Percentiles rank a stretch among this genome's conserved stretches.
Evolutionary conservation across 2,888 invertebrate genomes (phyloP).

Genomic region (Augochlorella aurata): DNA sequence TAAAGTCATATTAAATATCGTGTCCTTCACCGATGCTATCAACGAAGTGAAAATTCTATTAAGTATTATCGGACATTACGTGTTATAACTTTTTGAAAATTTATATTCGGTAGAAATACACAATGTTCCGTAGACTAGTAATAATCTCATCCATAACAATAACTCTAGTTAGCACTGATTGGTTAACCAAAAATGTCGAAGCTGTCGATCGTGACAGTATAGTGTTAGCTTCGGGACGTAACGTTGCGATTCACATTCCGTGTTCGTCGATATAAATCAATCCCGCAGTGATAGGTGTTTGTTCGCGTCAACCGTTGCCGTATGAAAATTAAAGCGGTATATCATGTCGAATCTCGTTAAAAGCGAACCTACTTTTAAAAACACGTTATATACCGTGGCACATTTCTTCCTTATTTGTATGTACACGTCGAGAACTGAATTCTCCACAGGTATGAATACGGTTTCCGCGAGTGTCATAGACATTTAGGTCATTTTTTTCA

Average conservation of each 20-base stretch:
- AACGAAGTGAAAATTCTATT: not conserved
- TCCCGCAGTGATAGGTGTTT: conserved; percentile 63
- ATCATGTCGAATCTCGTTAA: conserved; percentile 69
- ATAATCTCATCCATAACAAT: not conserved
- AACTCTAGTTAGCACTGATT: conserved; percentile 16
- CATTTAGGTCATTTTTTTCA: conserved; percentile 35
- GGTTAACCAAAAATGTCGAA: conserved; percentile 9
- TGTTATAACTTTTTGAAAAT: no score
- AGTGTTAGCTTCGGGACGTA: not conserved
- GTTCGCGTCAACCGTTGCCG: conserved; percentile 64
- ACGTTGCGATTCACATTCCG: conserved; percentile 4
- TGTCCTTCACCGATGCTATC: not conserved
- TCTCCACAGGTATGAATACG: conserved; percentile 23
- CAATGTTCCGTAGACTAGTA: not conserved
- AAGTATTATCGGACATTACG: not conserved
- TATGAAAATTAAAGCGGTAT: conserved; percentile 79
- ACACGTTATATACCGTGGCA: conserved; percentile 60
- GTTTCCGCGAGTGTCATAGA: not conserved
- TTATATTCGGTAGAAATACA: not conserved
- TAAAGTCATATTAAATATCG: not conserved
- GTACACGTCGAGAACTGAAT: conserved; percentile 42
- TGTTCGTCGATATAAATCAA: conserved; percentile 63
- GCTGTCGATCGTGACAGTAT: conserved; percentile 10
- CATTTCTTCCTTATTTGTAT: conserved; percentile 34
- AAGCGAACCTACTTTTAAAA: conserved; percentile 68